Evolutionary conservation across 1,140 invertebrate genomes (phyloP), one percentile per base, ranked within the genome.

Genomic region (Drosophila prosaltans): DNA sequence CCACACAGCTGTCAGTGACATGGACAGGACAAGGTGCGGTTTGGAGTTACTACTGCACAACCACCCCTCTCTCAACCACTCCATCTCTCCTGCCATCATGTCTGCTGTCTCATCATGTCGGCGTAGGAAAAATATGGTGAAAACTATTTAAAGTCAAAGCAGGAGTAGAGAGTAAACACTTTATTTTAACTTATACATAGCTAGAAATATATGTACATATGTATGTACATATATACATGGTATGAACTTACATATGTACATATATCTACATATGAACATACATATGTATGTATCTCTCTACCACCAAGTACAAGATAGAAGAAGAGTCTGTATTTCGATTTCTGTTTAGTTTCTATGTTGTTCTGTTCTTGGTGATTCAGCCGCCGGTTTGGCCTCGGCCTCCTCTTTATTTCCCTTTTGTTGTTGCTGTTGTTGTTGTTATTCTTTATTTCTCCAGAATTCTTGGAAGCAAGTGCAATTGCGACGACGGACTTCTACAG

Each of bases 391-490:
- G 62, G n/a, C 41, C 16, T 24, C 45, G 21, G 45, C 45, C 45
- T 61, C 75, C 68, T 24, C 16, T 45, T 36, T n/a, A 32, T 48
- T 62, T 55, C 41, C 30, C 65, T 32, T 24, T 55, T 59, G 59
- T 61, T 57, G 16, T 10, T 28, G 30, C 65, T 32, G 16, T 55
- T 59, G 59, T 61, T 57, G 16, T 10, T 28, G 30, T 24, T 43
- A 28, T 68, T 72, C 48, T 51, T 21, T 16, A 61, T 51, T 66
- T 68, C 68, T 32, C 54, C 54, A 40, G 59, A 58, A 64, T 86
- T 86, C 82, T 76, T 81, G 83, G 82, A 86, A 86, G 66, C 83
- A 86, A 86, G 83, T 82, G 82, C 82, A 86, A 81, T 86, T 86
- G 74, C 69, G 76, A 39, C 55, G 64, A 32, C 54, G 63, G 39